These are phyloP conservation scores for Alectura lathami DNA, from an alignment of 2,113 vertebrate genomes.

Conservation along the genomic window DNA sequence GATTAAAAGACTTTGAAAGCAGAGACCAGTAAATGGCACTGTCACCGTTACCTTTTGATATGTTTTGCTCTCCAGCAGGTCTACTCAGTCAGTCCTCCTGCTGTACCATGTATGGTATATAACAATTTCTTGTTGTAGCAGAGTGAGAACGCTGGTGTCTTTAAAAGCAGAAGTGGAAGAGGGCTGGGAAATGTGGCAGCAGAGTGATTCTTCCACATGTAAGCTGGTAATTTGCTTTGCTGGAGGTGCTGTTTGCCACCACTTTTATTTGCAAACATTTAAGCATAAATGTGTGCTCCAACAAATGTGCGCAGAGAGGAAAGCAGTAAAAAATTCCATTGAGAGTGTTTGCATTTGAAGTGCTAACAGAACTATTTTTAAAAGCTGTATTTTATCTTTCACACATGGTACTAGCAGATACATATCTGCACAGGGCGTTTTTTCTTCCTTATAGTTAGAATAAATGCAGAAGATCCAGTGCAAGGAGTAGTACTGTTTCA, in stretches of 20 bases:
- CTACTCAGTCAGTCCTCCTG: neutral
- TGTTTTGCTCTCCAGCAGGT: neutral
- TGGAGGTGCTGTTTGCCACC: neutral
- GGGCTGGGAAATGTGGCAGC: neutral
- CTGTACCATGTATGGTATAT: neutral
- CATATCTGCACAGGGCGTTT: neutral
- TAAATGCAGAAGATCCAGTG: neutral
- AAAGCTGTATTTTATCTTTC: conserved; percentile 11
- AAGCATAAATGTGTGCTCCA: neutral
- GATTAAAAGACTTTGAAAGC: neutral
- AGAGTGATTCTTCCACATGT: neutral
- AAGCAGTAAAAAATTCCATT: neutral
- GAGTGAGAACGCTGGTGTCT: neutral
- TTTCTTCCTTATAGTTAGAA: neutral
- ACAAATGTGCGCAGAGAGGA: neutral
- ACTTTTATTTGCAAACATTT: conserved; percentile 25
- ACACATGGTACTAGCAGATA: neutral
- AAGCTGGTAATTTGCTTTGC: conserved; percentile 30
- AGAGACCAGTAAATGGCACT: neutral
- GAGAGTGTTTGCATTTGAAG: neutral
- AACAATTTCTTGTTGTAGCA: neutral
- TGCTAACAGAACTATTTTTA: neutral
- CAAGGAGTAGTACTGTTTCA: neutral
- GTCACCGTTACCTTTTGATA: neutral
- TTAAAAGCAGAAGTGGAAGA: neutral